Percentiles rank a stretch among this genome's conserved stretches.
These are phyloP conservation scores for Platynereis dumerilii DNA, from an alignment of 2,888 invertebrate species.

Conservation along the genomic window DNA sequence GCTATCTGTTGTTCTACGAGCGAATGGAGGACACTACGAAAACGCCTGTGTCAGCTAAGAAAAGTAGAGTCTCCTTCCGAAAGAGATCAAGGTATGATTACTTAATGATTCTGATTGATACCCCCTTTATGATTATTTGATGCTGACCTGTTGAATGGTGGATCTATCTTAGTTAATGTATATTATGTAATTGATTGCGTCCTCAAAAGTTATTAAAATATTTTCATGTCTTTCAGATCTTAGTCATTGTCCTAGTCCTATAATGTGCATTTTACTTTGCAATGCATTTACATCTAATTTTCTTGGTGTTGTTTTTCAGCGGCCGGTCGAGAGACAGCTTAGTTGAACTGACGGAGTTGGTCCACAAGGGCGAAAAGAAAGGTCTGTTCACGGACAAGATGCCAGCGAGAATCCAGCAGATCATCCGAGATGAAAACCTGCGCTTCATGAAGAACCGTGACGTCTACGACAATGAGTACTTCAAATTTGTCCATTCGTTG, in stretches of 20 bases:
- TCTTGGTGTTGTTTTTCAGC: no score
- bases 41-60: slow-evolving; percentile 55
- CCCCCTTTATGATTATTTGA: no score
- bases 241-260: no score
- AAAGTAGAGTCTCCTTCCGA: slow-evolving; percentile 45
- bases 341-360: slow-evolving; percentile 65
- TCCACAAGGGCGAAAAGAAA: slow-evolving; percentile 65
- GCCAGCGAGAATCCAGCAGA: slow-evolving; percentile 62
- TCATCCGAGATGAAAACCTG: slow-evolving; percentile 65
- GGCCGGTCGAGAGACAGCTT: slow-evolving; percentile 57
- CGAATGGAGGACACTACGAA: slow-evolving; percentile 56
- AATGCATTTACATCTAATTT: no score
- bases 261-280: no score
- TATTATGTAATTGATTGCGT: no score
- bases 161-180: no score
- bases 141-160: no score
- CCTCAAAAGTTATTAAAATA: no score
- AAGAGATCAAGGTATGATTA: slow-evolving; percentile 12
- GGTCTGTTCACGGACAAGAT: slow-evolving; percentile 63
- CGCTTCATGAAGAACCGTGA: slow-evolving; percentile 65
- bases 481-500: slow-evolving; percentile 56
- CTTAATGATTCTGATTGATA: not conserved
- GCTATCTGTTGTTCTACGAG: slow-evolving; percentile 67
- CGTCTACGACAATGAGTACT: slow-evolving; percentile 65
- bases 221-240: no score